Conservation (phyloP, 2,113 vertebrate species). For the Notarius lentiginosus region DNA sequence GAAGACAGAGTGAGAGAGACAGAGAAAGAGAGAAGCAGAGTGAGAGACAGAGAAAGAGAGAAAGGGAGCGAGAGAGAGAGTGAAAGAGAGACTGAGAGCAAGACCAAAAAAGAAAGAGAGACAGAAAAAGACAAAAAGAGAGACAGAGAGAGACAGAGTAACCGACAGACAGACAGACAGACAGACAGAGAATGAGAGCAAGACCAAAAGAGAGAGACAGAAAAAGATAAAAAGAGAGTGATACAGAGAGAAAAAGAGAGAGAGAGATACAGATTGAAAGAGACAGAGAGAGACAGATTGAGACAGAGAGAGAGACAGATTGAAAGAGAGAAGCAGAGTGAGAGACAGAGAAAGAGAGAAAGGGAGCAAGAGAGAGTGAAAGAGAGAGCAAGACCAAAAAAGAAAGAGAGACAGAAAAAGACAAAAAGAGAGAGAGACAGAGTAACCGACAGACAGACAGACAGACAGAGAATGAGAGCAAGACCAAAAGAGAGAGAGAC, state of each 20-base stretch:
- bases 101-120: not conserved
- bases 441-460: too few relatives aligned
- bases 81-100: not conserved
- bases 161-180: not conserved
- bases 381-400: too few relatives aligned
- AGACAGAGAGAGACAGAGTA: not conserved
- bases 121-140: conserved; percentile 25
- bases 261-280: not conserved
- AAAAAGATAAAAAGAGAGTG: not conserved
- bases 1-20: not conserved
- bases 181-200: not conserved
- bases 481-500: too few relatives aligned
- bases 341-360: conserved; percentile 4
- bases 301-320: conserved; percentile 4
- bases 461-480: too few relatives aligned
- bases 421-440: too few relatives aligned
- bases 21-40: not conserved
- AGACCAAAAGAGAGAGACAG: not conserved
- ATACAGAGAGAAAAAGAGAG: not conserved
- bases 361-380: too few relatives aligned
- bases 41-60: not conserved
- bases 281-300: not conserved
- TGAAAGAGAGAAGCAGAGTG: not conserved
- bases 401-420: too few relatives aligned
- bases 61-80: not conserved